phyloP scores from a whole-genome alignment of 2,113 vertebrate species.

The Calonectris borealis region DNA sequence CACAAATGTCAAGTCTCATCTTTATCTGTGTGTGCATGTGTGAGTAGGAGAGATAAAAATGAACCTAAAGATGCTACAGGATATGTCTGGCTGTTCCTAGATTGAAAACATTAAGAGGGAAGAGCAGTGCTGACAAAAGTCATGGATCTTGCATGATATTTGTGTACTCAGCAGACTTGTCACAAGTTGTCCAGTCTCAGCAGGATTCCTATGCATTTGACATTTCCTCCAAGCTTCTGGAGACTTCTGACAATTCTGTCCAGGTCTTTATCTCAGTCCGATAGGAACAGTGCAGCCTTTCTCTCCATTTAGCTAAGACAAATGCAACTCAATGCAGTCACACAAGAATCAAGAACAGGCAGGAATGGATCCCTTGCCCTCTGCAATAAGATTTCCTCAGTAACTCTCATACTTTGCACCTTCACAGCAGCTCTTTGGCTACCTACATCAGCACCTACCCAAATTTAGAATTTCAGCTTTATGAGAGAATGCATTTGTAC shows the following conservation, averaged over 20 bases:
- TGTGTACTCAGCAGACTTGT: not conserved
- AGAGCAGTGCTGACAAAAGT: not conserved
- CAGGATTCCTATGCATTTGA: not conserved
- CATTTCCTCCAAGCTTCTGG: not conserved
- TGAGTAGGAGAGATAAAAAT: not conserved
- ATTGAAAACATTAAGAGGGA: not conserved
- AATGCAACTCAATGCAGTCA: not conserved
- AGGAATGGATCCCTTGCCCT: not conserved
- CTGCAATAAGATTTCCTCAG: not conserved
- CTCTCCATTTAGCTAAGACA: not conserved
- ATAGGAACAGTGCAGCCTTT: not conserved
- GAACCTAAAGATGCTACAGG: not conserved
- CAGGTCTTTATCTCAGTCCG: not conserved
- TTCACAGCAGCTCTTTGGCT: not conserved
- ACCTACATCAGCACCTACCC: not conserved
- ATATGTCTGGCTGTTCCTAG: not conserved
- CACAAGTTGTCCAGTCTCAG: not conserved
- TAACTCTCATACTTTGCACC: not conserved
- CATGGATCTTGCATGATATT: not conserved
- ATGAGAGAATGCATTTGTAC: not conserved
- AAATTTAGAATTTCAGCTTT: not conserved
- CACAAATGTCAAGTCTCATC: not conserved
- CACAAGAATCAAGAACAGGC: not conserved
- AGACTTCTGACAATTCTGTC: not conserved
- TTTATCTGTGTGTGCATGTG: not conserved